phyloP scores from a whole-genome alignment of 2,888 invertebrate species.

The Himalopsyche tibetana region DNA sequence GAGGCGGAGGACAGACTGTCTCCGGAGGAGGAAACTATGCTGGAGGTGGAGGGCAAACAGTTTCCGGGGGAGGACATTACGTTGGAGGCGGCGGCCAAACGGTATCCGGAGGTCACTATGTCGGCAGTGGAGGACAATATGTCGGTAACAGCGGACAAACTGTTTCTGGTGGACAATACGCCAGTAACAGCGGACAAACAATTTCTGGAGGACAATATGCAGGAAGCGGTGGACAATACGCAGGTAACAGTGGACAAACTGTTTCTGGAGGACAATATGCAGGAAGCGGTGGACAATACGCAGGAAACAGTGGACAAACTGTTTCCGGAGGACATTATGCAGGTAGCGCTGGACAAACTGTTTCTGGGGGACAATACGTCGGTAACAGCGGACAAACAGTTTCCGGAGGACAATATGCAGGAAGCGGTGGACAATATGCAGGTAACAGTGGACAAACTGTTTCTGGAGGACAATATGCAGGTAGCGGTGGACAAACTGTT shows the following conservation, averaged over 20 bases:
- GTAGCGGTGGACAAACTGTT: not conserved
- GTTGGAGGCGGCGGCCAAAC: not conserved
- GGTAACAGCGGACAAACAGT: not conserved
- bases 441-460: not conserved
- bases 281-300: not conserved
- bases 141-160: not conserved
- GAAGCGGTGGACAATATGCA: not conserved
- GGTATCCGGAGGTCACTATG: too few species aligned
- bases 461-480: not conserved
- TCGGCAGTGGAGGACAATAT: not conserved
- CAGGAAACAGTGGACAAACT: too few species aligned
- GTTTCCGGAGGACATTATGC: not conserved
- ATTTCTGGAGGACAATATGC: conserved; percentile 23
- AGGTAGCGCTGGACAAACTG: not conserved
- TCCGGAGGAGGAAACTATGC: not conserved
- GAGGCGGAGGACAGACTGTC: conserved; percentile 52
- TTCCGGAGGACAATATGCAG: conserved; percentile 1
- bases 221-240: conserved; percentile 8
- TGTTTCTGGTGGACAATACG: conserved; percentile 1
- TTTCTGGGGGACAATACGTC: not conserved
- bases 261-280: conserved; percentile 45
- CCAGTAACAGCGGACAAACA: conserved; percentile 47
- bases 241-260: not conserved
- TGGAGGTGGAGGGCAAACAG: not conserved
- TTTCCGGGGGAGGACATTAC: not conserved